Evolutionary conservation across 2,113 vertebrate species (phyloP).

Genomic region (Lepisosteus osseus): DNA sequence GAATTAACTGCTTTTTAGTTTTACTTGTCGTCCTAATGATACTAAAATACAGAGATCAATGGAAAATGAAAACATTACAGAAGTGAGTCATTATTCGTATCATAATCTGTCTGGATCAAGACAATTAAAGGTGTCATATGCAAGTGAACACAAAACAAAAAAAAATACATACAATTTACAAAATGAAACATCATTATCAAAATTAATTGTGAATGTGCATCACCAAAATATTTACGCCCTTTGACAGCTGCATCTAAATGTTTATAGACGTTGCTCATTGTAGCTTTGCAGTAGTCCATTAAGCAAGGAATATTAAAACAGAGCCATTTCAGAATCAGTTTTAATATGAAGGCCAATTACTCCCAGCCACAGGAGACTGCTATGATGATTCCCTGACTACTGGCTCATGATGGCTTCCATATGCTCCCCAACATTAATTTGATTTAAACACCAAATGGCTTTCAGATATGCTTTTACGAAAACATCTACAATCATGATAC

Average conservation of each 20-base stretch:
- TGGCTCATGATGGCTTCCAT: not conserved
- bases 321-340: not conserved
- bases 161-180: too few relatives aligned
- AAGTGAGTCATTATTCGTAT: too few relatives aligned
- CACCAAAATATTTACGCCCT: too few relatives aligned
- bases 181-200: too few relatives aligned
- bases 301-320: not conserved
- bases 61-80: too few relatives aligned
- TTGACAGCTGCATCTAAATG: not conserved
- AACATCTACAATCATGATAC: not conserved
- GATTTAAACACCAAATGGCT: not conserved
- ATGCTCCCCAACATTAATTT: constrained; percentile 11
- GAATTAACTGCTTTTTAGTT: too few relatives aligned
- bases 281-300: not conserved
- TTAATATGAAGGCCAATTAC: constrained; percentile 19
- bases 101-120: too few relatives aligned
- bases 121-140: too few relatives aligned
- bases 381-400: not conserved
- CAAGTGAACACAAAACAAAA: too few relatives aligned
- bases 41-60: too few relatives aligned
- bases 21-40: too few relatives aligned
- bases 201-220: too few relatives aligned
- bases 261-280: not conserved
- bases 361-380: not conserved
- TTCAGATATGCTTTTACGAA: not conserved